Conservation (phyloP, 2,797 vertebrate species). For the Xyrichtys novacula region DNA sequence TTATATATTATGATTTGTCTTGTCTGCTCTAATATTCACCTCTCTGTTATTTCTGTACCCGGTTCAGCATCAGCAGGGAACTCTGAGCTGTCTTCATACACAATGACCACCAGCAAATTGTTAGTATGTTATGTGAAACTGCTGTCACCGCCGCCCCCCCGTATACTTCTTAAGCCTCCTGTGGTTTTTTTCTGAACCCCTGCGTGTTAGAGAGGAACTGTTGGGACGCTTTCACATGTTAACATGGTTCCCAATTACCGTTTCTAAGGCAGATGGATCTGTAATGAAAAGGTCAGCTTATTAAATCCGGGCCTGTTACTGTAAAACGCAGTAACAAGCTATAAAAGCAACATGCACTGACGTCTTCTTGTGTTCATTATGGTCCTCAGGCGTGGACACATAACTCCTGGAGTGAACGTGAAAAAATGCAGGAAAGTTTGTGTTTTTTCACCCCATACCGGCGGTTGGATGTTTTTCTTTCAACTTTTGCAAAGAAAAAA, state of each 20-base stretch:
- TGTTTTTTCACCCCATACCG: conserved; percentile 1
- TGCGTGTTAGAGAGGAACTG: conserved; percentile 2
- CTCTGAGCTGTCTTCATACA: neutral
- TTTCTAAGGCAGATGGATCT: conserved; percentile 3
- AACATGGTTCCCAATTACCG: conserved; percentile 25
- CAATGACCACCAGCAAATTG: neutral
- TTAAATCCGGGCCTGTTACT: conserved; percentile 1
- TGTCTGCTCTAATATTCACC: too few species aligned
- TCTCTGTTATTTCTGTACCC: neutral
- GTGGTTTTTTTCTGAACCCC: conserved; percentile 4
- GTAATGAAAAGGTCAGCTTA: conserved; percentile 38
- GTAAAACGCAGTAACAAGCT: conserved; percentile 6
- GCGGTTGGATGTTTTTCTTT: neutral
- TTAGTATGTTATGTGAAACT: neutral
- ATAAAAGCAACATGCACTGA: neutral
- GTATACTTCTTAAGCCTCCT: neutral
- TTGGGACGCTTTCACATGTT: conserved; percentile 14
- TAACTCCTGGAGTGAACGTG: neutral
- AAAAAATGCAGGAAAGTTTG: neutral
- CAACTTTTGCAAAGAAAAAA: neutral
- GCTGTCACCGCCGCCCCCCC: neutral
- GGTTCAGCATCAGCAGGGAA: neutral
- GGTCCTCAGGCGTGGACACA: neutral
- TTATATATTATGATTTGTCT: too few species aligned
- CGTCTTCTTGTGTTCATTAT: neutral